Percentiles rank a stretch among this genome's conserved stretches.
These are phyloP conservation scores for Drosophila fuyamai DNA, from an alignment of 1,140 invertebrate species.

Conservation along the genomic window DNA sequence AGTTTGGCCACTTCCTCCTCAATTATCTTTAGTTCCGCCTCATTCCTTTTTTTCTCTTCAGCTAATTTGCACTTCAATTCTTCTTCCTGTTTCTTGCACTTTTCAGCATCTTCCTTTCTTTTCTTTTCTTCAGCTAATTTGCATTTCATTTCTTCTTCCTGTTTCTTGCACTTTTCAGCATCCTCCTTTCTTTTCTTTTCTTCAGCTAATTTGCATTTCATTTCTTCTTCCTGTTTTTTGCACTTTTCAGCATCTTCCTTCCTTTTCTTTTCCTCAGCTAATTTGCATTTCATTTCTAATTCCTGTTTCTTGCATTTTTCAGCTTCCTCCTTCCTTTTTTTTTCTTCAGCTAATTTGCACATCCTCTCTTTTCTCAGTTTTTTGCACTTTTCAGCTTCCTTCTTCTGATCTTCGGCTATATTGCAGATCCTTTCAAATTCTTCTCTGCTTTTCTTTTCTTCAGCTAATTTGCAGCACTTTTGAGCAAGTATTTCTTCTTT, in stretches of 20 bases:
- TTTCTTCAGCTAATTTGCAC: too few relatives aligned
- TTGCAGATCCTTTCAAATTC: background rate
- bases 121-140: background rate
- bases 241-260: background rate
- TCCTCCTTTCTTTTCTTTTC: background rate
- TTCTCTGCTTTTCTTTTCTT: background rate
- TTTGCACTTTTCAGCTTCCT: background rate
- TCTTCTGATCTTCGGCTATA: background rate
- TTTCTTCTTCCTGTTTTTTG: background rate
- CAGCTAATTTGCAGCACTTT: background rate
- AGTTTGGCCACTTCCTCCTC: constrained; percentile 8
- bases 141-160: too few relatives aligned
- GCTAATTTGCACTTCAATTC: background rate
- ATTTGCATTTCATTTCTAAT: too few relatives aligned
- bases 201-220: background rate
- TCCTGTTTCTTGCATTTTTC: background rate
- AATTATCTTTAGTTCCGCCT: background rate
- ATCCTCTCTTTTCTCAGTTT: too few relatives aligned
- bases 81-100: background rate
- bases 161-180: background rate
- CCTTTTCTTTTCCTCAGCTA: too few relatives aligned
- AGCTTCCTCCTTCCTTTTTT: background rate
- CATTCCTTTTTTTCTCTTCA: background rate
- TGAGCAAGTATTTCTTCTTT: background rate
- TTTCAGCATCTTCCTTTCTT: background rate